Evolutionary conservation across 2,888 invertebrate genomes (phyloP).

Genomic region (Mycogona germanica): DNA sequence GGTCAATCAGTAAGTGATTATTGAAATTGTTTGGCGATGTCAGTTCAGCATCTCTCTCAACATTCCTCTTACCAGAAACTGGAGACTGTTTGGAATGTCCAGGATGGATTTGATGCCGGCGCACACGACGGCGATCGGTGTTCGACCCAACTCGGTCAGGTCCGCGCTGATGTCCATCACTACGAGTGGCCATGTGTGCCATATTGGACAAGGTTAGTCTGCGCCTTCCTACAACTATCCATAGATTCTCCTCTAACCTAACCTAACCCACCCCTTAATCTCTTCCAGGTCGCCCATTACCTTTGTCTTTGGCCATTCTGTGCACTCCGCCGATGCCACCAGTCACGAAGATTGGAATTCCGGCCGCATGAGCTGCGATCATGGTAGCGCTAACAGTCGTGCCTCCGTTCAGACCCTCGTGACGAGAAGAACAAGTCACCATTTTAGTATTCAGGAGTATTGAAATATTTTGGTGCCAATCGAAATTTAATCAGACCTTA

Average conservation of each 20-base stretch:
- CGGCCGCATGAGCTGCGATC: constrained; percentile 63
- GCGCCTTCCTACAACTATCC: neutral
- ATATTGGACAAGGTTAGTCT: neutral
- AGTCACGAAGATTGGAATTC: constrained; percentile 86
- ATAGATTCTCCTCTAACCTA: neutral
- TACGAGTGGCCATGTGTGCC: neutral
- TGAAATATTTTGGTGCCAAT: too few species aligned
- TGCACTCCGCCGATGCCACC: constrained; percentile 93
- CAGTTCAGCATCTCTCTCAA: neutral
- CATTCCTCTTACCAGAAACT: constrained; percentile 59
- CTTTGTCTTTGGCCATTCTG: constrained; percentile 66
- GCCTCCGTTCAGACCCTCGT: too few species aligned
- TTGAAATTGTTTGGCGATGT: constrained; percentile 16
- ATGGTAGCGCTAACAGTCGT: constrained; percentile 96
- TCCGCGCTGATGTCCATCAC: constrained; percentile 86
- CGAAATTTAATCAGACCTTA: too few species aligned
- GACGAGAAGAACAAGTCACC: too few species aligned
- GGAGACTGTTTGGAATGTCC: constrained; percentile 86
- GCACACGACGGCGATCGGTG: constrained; percentile 79
- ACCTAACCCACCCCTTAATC: neutral
- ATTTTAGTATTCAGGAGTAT: too few species aligned
- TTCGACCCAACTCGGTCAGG: constrained; percentile 74
- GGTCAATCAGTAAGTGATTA: neutral
- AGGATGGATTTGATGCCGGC: constrained; percentile 96
- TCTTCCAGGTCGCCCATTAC: constrained; percentile 30